Conservation (phyloP, 1,140 invertebrate genomes). For the Drosophila suzukii region DNA sequence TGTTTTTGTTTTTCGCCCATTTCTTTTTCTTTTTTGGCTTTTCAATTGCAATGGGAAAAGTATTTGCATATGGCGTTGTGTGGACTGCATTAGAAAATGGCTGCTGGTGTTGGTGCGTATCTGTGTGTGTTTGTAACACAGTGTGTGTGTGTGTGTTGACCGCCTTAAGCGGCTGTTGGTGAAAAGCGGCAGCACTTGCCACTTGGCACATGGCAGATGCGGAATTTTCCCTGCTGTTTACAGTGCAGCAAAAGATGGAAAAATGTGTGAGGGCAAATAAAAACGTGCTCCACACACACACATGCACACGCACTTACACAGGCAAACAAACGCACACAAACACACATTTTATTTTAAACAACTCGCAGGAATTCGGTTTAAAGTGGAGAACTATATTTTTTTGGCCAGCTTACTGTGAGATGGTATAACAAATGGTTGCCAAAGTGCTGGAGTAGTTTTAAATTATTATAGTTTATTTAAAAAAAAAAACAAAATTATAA, state of each 20-base stretch:
- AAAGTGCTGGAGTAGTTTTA: too few relatives aligned
- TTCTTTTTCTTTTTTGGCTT: conserved; percentile 46
- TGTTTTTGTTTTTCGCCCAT: conserved; percentile 23
- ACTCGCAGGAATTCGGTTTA: conserved; percentile 11
- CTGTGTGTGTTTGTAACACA: conserved; percentile 1
- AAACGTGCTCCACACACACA: conserved; percentile 31
- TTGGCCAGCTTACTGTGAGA: neutral
- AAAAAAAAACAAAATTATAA: neutral
- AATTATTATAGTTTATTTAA: neutral
- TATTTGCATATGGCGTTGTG: conserved; percentile 74
- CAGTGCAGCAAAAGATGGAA: conserved; percentile 58
- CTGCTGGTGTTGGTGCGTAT: conserved; percentile 8
- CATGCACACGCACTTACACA: conserved; percentile 5
- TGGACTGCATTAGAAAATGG: conserved; percentile 50
- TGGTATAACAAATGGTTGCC: neutral
- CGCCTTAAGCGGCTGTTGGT: conserved; percentile 57
- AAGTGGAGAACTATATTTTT: neutral
- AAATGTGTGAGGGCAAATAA: conserved; percentile 56
- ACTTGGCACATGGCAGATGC: conserved; percentile 59
- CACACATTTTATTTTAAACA: conserved; percentile 17
- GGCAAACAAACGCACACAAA: conserved; percentile 16
- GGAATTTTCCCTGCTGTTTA: conserved; percentile 45
- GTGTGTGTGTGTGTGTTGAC: conserved; percentile 17
- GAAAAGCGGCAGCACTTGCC: conserved; percentile 47
- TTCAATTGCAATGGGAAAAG: conserved; percentile 69